Conservation (phyloP, 2,888 invertebrate species). For the Caradrina clavipalpis region DNA sequence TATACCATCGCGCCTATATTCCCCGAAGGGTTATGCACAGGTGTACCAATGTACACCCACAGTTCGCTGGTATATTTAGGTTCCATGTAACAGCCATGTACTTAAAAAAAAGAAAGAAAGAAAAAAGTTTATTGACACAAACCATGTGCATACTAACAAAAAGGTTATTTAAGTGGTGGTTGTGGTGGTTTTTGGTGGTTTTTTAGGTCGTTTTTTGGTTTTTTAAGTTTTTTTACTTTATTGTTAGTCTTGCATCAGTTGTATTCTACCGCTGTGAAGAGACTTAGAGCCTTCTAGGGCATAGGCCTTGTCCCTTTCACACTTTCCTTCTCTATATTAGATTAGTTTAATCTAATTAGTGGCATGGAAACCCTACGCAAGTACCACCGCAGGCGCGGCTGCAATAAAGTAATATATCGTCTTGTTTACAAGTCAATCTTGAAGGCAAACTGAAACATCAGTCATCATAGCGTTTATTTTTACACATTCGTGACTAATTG, state of each 20-base stretch:
- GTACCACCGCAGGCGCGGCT: slow-evolving; percentile 30
- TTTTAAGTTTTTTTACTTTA: no score
- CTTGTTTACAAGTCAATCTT: slow-evolving; percentile 28
- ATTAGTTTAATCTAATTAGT: slow-evolving; percentile 52
- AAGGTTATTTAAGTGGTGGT: no score
- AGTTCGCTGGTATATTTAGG: no score
- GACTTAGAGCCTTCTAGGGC: not conserved
- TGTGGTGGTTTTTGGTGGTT: no score
- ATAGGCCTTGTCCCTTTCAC: not conserved
- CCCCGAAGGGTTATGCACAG: no score
- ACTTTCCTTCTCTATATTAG: slow-evolving; percentile 20
- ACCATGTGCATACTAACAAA: no score
- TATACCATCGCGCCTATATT: no score
- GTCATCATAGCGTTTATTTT: slow-evolving; percentile 20
- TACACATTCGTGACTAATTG: slow-evolving; percentile 10
- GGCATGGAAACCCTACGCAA: slow-evolving; percentile 45
- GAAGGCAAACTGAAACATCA: slow-evolving; percentile 23
- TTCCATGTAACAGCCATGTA: no score
- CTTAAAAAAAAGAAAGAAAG: no score
- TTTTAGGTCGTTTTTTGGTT: no score
- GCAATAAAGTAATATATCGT: slow-evolving; percentile 16
- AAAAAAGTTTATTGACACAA: no score
- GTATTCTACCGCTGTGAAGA: not conserved
- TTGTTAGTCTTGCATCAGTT: not conserved
- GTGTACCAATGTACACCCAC: no score